Base-by-base conservation (phyloP, 2,113 vertebrate species). In the Enhydra lutris region DNA sequence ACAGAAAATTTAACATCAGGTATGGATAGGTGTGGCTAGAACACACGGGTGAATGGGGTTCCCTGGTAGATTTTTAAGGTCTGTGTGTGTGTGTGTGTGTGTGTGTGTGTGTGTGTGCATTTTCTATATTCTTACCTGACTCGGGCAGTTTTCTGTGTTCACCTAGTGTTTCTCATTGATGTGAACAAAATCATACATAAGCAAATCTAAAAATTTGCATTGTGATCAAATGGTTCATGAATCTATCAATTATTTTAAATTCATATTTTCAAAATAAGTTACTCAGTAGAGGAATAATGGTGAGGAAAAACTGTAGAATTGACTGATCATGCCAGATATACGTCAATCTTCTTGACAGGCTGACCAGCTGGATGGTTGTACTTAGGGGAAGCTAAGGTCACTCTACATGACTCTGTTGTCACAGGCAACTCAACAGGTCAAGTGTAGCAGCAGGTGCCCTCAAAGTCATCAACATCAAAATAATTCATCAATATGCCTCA, bases 401-500 rank as follows among this genome's bases (percentile, higher is more conserved):
- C n/a, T 94, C n/a, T 34, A 17, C 55, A 50, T 57, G 76, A 24
- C 3, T 8, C 3, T 18, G 24, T 24, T 74, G 69, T 14, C 63
- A 79, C 12, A 65, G 69, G 45, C 7, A 52, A 14, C 17, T 36
- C 47, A 17, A 18, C 1, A 5, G 63, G 55, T 74, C 55, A 67
- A 34, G 17, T 34, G 20, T 14, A 74, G 34, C 13, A 2, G 4
- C 12, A 6, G 11, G n/a, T 3, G 90, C 8, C 74, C 61, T 67
- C 50, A 23, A 57, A 20, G 42, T 87, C 36, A 47, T 47, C 94
- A 52, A 81, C 15, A 71, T 82, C 0, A 10, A 94, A 57, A 31
- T 23, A 91, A 47, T 87, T 81, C 55, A 26, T 88, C 81, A 57
- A 69, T 84, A 84, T 29, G 52, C 65, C 94, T 57, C 61, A 91